Conservation (phyloP, 35 echinoderm and acorn worm genomes). For the Apostichopus japonicus region DNA sequence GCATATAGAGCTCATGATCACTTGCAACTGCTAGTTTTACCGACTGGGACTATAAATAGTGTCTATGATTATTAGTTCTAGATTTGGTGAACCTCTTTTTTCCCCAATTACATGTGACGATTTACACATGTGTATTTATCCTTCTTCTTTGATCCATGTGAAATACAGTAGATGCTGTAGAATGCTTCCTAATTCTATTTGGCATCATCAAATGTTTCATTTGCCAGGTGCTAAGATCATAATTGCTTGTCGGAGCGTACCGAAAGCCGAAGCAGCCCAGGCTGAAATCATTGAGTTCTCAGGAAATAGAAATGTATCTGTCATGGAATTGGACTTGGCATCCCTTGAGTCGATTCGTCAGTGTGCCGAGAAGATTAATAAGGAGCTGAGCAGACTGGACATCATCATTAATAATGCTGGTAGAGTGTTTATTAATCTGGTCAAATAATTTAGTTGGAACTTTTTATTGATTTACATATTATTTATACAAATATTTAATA, state of each 20-base stretch:
- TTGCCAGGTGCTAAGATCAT: constrained; percentile 43
- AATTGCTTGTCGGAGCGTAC: constrained; percentile 34
- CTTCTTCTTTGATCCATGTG: no score
- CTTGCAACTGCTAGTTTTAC: no score
- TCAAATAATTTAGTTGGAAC: no score
- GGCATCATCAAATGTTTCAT: not conserved
- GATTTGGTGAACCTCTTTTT: no score
- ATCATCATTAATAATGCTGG: constrained; percentile 96
- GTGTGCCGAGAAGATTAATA: constrained; percentile 73
- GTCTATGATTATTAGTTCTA: no score
- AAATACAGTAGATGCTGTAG: no score
- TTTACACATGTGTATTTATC: no score
- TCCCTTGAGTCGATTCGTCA: constrained; percentile 78
- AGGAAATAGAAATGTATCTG: constrained; percentile 61
- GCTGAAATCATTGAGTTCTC: constrained; percentile 59
- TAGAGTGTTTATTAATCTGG: constrained; percentile 12
- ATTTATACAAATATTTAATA: no score
- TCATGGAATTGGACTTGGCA: constrained; percentile 77
- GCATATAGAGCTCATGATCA: no score
- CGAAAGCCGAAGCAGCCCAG: constrained; percentile 66
- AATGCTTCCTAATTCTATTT: not conserved
- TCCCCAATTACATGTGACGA: no score
- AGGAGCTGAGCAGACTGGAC: constrained; percentile 73
- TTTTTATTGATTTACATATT: no score
- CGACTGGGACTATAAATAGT: no score